phyloP scores from a whole-genome alignment of 2,888 invertebrate species.

The Drymonia ruficornis region DNA sequence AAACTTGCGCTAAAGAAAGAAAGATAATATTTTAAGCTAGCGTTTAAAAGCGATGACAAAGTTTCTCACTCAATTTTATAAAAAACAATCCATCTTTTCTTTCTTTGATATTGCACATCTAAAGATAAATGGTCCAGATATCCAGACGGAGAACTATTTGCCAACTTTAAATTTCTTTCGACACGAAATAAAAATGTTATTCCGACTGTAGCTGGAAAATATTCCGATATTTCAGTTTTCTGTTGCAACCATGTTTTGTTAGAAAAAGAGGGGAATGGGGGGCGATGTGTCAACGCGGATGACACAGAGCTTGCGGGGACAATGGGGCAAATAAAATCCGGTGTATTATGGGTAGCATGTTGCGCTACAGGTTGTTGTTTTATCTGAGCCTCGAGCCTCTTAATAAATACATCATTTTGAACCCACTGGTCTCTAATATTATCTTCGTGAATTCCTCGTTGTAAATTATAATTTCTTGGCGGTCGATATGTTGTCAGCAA shows the following conservation, averaged over 20 bases:
- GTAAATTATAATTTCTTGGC: no score
- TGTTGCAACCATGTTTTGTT: neutral
- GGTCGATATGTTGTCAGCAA: no score
- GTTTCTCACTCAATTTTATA: no score
- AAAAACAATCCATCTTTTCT: no score
- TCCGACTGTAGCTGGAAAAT: neutral
- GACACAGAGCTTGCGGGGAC: neutral
- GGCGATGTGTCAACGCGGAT: neutral
- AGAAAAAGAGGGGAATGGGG: neutral
- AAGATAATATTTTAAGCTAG: no score
- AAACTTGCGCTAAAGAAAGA: no score
- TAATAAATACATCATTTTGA: no score
- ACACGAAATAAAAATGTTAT: constrained; percentile 1
- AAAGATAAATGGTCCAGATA: neutral
- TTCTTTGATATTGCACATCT: neutral
- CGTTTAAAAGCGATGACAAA: no score
- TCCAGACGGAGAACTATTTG: neutral
- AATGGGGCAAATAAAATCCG: neutral
- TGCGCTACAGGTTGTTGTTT: neutral
- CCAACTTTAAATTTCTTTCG: constrained; percentile 1
- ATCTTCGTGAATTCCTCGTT: no score
- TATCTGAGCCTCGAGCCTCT: no score
- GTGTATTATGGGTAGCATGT: neutral
- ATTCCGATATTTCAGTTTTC: neutral
- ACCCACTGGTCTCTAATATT: no score